These are phyloP conservation scores for Camponotus pennsylvanicus DNA, from an alignment of 1,140 invertebrate species.

Conservation along the genomic window DNA sequence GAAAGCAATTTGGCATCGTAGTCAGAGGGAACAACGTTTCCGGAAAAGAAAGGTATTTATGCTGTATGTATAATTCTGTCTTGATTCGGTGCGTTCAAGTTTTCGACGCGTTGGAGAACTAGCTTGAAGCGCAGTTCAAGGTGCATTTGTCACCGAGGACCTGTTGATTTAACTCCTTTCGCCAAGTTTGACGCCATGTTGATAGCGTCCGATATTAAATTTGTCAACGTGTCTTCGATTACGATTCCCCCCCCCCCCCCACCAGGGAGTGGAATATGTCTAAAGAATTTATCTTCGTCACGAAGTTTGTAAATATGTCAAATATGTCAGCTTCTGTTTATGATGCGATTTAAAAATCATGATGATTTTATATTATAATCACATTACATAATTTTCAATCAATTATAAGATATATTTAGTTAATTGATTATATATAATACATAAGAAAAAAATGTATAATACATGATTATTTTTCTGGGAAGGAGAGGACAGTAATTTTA, in stretches of 20 bases:
- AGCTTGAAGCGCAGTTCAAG: conserved; percentile 29
- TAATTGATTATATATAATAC: too few species aligned
- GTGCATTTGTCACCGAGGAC: conserved; percentile 35
- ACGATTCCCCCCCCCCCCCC: background rate
- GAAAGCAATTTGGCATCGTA: background rate
- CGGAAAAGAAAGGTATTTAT: conserved; percentile 12
- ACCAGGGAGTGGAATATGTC: background rate
- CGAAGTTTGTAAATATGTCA: background rate
- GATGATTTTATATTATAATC: background rate
- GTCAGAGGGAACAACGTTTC: background rate
- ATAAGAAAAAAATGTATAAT: too few species aligned
- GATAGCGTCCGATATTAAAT: conserved; percentile 47
- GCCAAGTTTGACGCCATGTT: conserved; percentile 29
- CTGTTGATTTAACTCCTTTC: conserved; percentile 58
- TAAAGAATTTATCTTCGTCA: background rate
- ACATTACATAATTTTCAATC: too few species aligned
- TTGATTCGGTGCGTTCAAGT: background rate
- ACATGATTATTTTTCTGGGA: too few species aligned
- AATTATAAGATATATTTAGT: too few species aligned
- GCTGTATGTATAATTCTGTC: background rate
- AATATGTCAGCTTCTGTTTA: background rate
- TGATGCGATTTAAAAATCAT: background rate
- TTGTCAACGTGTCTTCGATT: conserved; percentile 11
- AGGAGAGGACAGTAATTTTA: too few species aligned
- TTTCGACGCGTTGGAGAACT: conserved; percentile 23